Percentiles rank a stretch among this genome's conserved stretches.
phyloP scores from a whole-genome alignment of 2,797 vertebrate species.

The Salarias fasciatus region DNA sequence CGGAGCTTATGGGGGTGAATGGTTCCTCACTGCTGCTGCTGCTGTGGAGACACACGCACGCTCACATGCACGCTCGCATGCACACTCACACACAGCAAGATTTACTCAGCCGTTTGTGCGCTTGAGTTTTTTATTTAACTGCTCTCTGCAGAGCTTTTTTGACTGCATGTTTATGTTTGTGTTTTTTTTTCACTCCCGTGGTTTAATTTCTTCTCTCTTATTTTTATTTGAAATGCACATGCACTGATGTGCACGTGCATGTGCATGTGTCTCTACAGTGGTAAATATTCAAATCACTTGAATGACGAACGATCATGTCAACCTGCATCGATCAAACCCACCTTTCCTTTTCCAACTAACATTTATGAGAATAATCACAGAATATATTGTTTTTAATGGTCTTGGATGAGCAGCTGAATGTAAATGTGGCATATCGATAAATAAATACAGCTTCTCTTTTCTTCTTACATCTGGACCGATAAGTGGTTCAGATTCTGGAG shows the following conservation, averaged over 20 bases:
- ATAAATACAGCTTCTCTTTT: background rate
- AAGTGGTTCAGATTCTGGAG: too few species aligned
- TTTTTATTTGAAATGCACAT: too few species aligned
- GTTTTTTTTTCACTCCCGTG: background rate
- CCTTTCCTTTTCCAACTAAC: too few species aligned
- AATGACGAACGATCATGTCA: too few species aligned
- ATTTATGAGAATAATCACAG: too few species aligned
- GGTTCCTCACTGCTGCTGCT: slow-evolving; percentile 21
- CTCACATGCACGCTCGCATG: background rate
- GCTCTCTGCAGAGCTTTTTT: background rate
- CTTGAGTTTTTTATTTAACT: slow-evolving; percentile 16
- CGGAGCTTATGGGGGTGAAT: slow-evolving; percentile 59
- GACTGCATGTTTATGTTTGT: background rate
- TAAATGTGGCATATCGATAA: background rate
- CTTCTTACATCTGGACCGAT: too few species aligned
- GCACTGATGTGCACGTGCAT: too few species aligned
- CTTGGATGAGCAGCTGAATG: background rate
- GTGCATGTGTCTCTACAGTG: background rate
- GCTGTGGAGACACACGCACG: too few species aligned
- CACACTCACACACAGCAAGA: slow-evolving; percentile 25
- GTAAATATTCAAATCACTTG: background rate
- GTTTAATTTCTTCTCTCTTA: background rate
- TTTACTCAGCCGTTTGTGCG: slow-evolving; percentile 20
- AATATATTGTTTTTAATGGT: too few species aligned
- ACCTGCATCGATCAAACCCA: too few species aligned